phyloP scores from a whole-genome alignment of 2,797 vertebrate genomes.

The Melanitta fusca region DNA sequence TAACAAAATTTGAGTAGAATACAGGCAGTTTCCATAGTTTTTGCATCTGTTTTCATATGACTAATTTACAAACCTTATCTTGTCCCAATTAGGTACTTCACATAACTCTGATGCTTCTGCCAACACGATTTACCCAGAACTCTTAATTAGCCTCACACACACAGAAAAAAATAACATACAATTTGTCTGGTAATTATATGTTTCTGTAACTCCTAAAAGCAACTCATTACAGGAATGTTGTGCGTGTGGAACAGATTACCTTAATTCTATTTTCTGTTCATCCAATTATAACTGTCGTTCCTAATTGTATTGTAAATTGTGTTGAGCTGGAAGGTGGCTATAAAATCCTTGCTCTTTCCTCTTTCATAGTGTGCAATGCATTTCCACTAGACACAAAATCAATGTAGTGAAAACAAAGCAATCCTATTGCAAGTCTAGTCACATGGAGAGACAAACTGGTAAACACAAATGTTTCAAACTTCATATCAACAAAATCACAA shows the following conservation, averaged over 20 bases:
- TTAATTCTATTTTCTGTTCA: constrained; percentile 80
- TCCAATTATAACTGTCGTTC: constrained; percentile 64
- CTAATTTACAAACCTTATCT: constrained; percentile 16
- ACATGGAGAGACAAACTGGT: background rate
- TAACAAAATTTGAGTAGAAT: background rate
- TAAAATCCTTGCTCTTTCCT: constrained; percentile 33
- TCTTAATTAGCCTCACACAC: constrained; percentile 75
- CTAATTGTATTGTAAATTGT: constrained; percentile 59
- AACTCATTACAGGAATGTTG: constrained; percentile 73
- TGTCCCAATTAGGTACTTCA: background rate
- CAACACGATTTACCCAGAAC: constrained; percentile 74
- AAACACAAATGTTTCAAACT: background rate
- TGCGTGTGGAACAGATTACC: constrained; percentile 71
- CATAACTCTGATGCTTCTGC: constrained; percentile 60
- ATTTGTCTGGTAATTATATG: constrained; percentile 78
- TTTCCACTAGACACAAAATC: constrained; percentile 33
- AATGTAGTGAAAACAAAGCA: constrained; percentile 13
- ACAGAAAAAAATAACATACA: constrained; percentile 73
- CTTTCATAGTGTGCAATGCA: constrained; percentile 10
- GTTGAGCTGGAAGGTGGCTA: constrained; percentile 18
- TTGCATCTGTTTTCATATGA: constrained; percentile 9
- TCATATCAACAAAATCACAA: background rate
- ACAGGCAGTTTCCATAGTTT: background rate
- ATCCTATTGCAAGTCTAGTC: background rate
- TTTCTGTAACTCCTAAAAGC: constrained; percentile 76